phyloP scores from a whole-genome alignment of 2,888 invertebrate species.

The Pristionchus mayeri region DNA sequence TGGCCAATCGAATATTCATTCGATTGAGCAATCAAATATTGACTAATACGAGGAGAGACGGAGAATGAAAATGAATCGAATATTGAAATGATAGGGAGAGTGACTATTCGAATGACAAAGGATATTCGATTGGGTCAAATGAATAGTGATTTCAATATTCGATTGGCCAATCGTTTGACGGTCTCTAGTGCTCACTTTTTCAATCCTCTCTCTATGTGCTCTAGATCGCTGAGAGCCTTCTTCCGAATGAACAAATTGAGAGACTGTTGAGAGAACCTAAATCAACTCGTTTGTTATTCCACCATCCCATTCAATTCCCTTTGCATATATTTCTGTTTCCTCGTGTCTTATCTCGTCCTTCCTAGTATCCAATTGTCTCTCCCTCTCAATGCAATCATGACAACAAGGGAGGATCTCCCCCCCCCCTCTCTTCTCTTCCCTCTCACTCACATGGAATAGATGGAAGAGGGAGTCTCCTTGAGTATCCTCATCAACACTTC shows the following conservation, averaged over 20 bases:
- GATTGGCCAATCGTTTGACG: too few species aligned
- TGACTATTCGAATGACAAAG: too few species aligned
- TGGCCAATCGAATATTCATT: too few species aligned
- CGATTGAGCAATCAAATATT: too few species aligned
- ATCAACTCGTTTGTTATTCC: too few species aligned
- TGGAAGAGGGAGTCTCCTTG: not conserved
- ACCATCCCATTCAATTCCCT: too few species aligned
- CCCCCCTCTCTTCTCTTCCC: not conserved
- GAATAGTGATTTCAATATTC: too few species aligned
- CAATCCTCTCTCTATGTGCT: not conserved
- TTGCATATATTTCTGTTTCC: not conserved
- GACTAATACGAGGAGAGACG: too few species aligned
- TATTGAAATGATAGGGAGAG: too few species aligned
- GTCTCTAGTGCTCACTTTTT: too few species aligned
- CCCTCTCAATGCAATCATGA: not conserved
- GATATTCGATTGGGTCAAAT: too few species aligned
- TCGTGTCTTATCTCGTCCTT: constrained; percentile 7
- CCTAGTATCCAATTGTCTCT: not conserved
- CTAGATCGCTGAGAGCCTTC: not conserved
- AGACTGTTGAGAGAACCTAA: not conserved
- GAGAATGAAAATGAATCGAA: too few species aligned
- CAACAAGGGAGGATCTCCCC: not conserved
- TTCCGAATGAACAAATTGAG: not conserved
- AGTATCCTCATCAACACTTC: not conserved
- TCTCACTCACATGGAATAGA: not conserved